Evolutionary conservation across 1,140 invertebrate genomes (phyloP), one percentile per base, ranked within the genome.

Genomic region (Drosophila kepulauana): DNA sequence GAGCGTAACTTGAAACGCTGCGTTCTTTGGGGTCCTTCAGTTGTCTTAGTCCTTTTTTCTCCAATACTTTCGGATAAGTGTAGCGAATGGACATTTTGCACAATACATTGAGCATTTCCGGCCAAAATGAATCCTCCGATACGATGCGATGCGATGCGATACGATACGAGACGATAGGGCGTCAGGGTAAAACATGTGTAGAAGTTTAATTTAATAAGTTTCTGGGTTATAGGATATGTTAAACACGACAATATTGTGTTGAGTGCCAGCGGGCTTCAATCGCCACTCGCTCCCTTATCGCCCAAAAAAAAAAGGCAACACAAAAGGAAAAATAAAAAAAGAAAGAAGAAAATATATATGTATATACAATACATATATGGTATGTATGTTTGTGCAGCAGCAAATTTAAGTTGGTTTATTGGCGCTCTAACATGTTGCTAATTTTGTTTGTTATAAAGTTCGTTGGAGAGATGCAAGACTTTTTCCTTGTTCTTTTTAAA

Each of bases 161-260:
- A 2, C 30, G 48, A 52, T 33, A 52, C 33, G 35, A 30, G 52
- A 61, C 48, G 30, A 54, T 65, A 49, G 35, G 28, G 45, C 54
- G 43, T 45, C 68, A 15, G 11, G 28, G 43, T 59, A 66, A 75
- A 88, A 88, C 85, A 88, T 88, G 78, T 88, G 84, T 88, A 88
- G 74, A 88, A 85, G 85, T 88, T 88, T 88, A 88, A 88, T 89
- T 88, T 89, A 84, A 88, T 88, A 89, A 88, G 85, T 89, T 88
- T 78, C 54, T 61, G 10, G 61, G 65, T 49, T 81, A 71, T 65
- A 48, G 72, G 76, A 79, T 84, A 88, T 85, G 84, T 89, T 89
- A 88, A 88, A 84, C 84, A 88, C 65, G 71, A 73, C 58, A 67
- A 74, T 64, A 77, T 75, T 67, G 16, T 63, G 58, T 48, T 10